Evolutionary conservation across 1,140 invertebrate genomes (phyloP).

Genomic region (Alviniconcha marisindica): DNA sequence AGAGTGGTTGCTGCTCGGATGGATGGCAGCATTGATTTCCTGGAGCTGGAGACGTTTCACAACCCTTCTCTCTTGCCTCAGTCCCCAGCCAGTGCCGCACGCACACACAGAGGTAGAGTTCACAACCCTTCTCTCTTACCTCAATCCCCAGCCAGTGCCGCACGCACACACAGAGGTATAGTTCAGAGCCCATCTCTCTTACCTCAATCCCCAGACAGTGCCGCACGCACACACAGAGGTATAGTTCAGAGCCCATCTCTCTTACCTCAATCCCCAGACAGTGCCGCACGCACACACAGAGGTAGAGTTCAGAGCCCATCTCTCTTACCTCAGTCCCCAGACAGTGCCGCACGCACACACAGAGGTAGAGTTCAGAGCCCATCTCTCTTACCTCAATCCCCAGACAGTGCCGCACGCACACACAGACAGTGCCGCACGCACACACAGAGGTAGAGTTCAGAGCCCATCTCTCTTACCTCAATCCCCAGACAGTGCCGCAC

Average conservation of each 20-base stretch:
- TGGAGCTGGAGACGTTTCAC: conserved; percentile 80
- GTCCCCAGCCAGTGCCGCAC: conserved; percentile 40
- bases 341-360: conserved; percentile 44
- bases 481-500: too few relatives aligned
- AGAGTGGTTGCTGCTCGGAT: conserved; percentile 86
- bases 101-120: conserved; percentile 60
- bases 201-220: conserved; percentile 26
- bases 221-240: conserved; percentile 56
- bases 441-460: conserved; percentile 57
- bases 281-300: conserved; percentile 50
- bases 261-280: conserved; percentile 30
- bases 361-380: conserved; percentile 59
- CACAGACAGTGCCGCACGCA: too few relatives aligned
- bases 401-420: conserved; percentile 44
- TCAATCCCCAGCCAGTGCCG: conserved; percentile 28
- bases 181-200: conserved; percentile 60
- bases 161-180: conserved; percentile 55
- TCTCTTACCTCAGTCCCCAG: too few relatives aligned
- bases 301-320: too few relatives aligned
- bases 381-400: too few relatives aligned
- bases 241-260: conserved; percentile 59
- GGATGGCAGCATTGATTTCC: conserved; percentile 89
- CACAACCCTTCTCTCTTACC: conserved; percentile 56
- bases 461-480: too few relatives aligned
- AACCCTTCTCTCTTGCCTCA: conserved; percentile 55